These are phyloP conservation scores for Macropis europaea DNA, from an alignment of 2,888 invertebrate species.

Conservation along the genomic window DNA sequence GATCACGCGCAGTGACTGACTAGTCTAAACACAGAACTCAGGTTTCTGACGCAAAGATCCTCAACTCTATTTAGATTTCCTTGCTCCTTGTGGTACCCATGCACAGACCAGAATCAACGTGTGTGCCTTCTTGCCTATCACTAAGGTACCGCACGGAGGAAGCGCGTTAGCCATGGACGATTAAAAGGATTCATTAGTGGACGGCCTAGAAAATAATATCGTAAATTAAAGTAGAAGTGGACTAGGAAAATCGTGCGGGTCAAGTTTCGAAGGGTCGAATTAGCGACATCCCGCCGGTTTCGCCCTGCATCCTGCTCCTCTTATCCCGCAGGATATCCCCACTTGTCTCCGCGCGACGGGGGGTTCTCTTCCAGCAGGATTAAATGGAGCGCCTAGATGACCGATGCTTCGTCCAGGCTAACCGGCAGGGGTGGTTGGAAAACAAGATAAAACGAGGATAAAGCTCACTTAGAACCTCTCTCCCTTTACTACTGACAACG, in stretches of 20 bases:
- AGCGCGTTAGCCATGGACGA: conserved; percentile 23
- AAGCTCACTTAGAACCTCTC: conserved; percentile 62
- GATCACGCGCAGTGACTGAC: no score
- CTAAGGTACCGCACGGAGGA: background rate
- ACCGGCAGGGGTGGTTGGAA: conserved; percentile 63
- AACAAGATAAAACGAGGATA: conserved; percentile 79
- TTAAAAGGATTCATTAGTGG: conserved; percentile 24
- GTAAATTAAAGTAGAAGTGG: conserved; percentile 39
- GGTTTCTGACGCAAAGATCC: no score
- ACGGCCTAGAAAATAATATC: conserved; percentile 20
- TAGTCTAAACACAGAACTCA: no score
- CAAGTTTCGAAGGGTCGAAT: conserved; percentile 74
- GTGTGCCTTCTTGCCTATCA: no score
- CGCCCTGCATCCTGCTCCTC: conserved; percentile 52
- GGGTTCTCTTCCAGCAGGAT: conserved; percentile 76
- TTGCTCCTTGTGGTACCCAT: no score
- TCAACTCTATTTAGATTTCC: no score
- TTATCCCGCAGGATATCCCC: conserved; percentile 75
- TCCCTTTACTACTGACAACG: conserved; percentile 29
- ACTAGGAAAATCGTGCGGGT: conserved; percentile 53
- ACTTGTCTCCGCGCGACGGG: conserved; percentile 68
- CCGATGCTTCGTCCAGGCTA: conserved; percentile 71
- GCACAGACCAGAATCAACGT: no score
- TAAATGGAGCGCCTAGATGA: conserved; percentile 79
- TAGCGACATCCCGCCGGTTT: conserved; percentile 71